Evolutionary conservation across 1,140 invertebrate species (phyloP), one percentile per base, ranked within the genome.

Genomic region (Ceratosolen fusciceps): DNA sequence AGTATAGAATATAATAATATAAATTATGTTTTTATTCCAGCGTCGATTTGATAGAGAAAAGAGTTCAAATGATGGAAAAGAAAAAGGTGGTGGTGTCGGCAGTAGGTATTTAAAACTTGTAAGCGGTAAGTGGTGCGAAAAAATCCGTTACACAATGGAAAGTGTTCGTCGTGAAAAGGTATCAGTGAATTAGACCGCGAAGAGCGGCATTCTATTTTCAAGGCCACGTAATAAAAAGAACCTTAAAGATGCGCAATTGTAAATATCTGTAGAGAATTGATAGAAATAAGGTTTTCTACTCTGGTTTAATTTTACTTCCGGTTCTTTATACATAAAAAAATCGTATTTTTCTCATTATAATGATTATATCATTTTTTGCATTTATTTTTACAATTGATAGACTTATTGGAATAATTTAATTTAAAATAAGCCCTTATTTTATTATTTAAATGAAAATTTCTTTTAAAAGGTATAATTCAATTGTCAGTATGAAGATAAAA

Each of bases 101-200:
- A 1, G 19, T 39, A 9, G 21, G 43, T 68, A 49, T 76, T 76
- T 37, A 54, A 78, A 71, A 70, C 31, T 70, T 47, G 24, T 74
- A 67, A 70, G 71, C 24, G 1, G 24, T 7, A 54, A 49, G 47
- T 31, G 65, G 67, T 29, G 68, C 78, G 71, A 79, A 79, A 79
- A 88, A 85, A 87, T 87, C 86, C 85, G 85, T 90, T 90, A 89
- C 86, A 90, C 88, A 89, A 90, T 90, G 88, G 89, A 90, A 90
- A 90, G 89, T 90, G 88, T 89, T 87, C 86, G 85, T 88, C 85
- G 86, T 84, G 87, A 88, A 85, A 88, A 85, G 84, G 84, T 87
- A 87, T 86, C 84, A 83, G 85, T 82, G 87, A 90, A 90, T 88
- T 88, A 89, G 89, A 90, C 87, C 89, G 87, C 83, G 85, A 86